Conservation (phyloP, 2,113 vertebrate genomes). For the Atrichornis clamosus region DNA sequence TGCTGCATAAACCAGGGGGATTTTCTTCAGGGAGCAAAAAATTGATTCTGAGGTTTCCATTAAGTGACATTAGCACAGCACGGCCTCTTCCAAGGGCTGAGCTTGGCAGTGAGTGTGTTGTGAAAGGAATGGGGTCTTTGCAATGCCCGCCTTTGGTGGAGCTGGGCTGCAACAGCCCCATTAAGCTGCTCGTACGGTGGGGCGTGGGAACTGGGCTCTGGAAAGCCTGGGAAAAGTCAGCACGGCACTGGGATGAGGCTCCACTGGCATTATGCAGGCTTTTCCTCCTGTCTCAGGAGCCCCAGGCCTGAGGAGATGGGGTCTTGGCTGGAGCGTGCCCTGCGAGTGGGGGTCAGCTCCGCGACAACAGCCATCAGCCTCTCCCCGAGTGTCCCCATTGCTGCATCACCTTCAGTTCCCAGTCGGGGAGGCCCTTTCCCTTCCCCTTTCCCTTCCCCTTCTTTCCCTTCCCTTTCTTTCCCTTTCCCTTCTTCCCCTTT, state of each 20-base stretch:
- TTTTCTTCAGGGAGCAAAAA: constrained; percentile 72
- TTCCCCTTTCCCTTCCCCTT: rapidly evolving
- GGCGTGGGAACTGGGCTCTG: not conserved
- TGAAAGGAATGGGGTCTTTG: not conserved
- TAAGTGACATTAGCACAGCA: constrained; percentile 76
- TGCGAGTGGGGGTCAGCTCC: not conserved
- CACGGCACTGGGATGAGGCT: not conserved
- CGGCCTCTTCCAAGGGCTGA: constrained; percentile 47
- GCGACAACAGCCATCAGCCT: not conserved
- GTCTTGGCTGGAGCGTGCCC: not conserved
- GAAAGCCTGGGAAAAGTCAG: not conserved
- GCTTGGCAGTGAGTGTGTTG: not conserved
- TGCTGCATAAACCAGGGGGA: constrained; percentile 60
- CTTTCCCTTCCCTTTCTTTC: too few species aligned
- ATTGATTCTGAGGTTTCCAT: constrained; percentile 73
- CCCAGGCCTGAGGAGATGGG: not conserved
- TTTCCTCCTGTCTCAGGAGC: not conserved
- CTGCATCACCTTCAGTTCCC: not conserved
- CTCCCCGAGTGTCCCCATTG: rapidly evolving
- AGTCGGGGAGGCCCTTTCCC: not conserved
- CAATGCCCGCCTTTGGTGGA: not conserved
- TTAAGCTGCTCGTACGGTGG: not conserved
- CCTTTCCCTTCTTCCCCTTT: too few species aligned
- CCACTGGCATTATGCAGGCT: not conserved
- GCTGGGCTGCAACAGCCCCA: constrained; percentile 16